phyloP scores from a whole-genome alignment of 2,797 vertebrate species.

The Orientallactaga sibirica region DNA sequence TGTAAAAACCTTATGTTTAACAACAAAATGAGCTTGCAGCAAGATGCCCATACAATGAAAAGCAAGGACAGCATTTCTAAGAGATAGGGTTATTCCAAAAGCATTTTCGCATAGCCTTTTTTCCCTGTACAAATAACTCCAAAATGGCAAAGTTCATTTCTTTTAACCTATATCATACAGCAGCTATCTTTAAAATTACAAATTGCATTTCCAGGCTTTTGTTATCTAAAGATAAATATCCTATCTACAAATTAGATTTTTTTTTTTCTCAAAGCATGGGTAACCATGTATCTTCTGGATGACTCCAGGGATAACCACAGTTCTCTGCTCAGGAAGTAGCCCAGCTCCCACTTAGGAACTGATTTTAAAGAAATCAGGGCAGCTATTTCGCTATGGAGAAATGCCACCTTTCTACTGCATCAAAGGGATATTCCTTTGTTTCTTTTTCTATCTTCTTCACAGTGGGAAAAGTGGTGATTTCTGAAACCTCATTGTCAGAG shows the following conservation, averaged over 20 bases:
- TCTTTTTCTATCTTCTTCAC: conserved; percentile 76
- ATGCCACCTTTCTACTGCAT: conserved; percentile 72
- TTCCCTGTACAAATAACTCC: conserved; percentile 42
- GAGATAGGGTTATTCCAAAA: conserved; percentile 54
- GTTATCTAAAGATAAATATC: conserved; percentile 79
- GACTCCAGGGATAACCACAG: conserved; percentile 68
- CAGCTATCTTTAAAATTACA: conserved; percentile 71
- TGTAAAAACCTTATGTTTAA: conserved; percentile 78
- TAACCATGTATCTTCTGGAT: conserved; percentile 73
- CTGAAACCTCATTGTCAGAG: conserved; percentile 68
- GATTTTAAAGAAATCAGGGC: conserved; percentile 74
- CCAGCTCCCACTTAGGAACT: conserved; percentile 60
- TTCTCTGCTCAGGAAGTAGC: conserved; percentile 58
- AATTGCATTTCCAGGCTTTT: conserved; percentile 60
- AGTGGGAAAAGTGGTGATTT: conserved; percentile 67
- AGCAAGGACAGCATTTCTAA: conserved; percentile 71
- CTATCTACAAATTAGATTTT: conserved; percentile 65
- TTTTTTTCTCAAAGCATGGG: conserved; percentile 53
- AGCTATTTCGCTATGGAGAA: conserved; percentile 68
- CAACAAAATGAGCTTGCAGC: conserved; percentile 75
- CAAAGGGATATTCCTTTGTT: conserved; percentile 69
- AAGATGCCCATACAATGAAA: conserved; percentile 58
- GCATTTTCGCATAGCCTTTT: conserved; percentile 34
- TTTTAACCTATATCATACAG: conserved; percentile 67
- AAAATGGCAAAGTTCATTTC: conserved; percentile 58